Conservation (phyloP, 2,113 vertebrate genomes). For the Crypturellus undulatus region DNA sequence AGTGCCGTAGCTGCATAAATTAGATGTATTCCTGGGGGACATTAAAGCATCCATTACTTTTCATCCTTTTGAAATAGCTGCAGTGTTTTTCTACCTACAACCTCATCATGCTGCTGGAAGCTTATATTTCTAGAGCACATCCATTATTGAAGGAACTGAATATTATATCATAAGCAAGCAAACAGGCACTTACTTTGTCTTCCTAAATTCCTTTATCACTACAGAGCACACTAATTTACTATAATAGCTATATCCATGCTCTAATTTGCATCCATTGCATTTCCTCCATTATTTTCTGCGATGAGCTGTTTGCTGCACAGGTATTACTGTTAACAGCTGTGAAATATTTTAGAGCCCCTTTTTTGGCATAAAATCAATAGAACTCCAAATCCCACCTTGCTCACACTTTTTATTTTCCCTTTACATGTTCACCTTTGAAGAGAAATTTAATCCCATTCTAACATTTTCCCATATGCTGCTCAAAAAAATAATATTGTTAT, state of each 20-base stretch:
- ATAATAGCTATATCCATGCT: not conserved
- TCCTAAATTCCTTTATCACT: slow-evolving; percentile 6
- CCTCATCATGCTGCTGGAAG: not conserved
- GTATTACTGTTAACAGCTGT: not conserved
- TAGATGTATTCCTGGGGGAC: not conserved
- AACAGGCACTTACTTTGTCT: not conserved
- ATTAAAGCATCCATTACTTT: not conserved
- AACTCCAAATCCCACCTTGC: not conserved
- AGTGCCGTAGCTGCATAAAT: not conserved
- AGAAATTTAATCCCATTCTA: not conserved
- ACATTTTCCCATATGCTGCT: not conserved
- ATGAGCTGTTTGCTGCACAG: not conserved
- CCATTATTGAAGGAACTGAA: not conserved
- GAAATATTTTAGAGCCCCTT: not conserved
- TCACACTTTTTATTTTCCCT: not conserved
- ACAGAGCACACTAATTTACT: not conserved
- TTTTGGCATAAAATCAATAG: not conserved
- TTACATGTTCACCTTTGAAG: not conserved
- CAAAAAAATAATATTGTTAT: not conserved
- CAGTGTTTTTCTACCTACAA: not conserved
- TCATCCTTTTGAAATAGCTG: slow-evolving; percentile 23
- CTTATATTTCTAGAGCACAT: not conserved
- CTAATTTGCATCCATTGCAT: not conserved
- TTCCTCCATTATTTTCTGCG: not conserved
- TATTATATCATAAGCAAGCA: not conserved